Base-by-base conservation (phyloP, 2,888 invertebrate genomes). In the Aspidiotus destructor region DNA sequence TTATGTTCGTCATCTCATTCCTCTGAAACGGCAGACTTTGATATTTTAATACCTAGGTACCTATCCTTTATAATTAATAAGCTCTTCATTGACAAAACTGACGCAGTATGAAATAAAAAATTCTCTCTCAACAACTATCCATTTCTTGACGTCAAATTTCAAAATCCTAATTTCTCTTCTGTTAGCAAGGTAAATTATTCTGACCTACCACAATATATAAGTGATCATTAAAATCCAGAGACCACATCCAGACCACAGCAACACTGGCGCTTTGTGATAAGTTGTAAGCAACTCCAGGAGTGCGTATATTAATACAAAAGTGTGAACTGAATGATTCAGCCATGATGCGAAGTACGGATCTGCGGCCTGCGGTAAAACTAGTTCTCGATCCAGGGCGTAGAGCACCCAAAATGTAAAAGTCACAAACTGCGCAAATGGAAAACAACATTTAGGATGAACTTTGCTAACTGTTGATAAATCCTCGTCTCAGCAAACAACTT, bases 321-420 rank as follows among this genome's bases (percentile, higher is more conserved):
- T 92, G 78, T 95, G 95, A 85, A 92, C 86, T 3, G 89, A 81
- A 80, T 97, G 96, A 76, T 97, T 97, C 69, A 96, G 80, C 96
- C 95, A 96, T 62, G 80, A 77, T 8, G 97, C 96, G 75, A 95
- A 94, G 74, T 86, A 88, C 15, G 83, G 80, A 76, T 95, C 95
- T 73, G 96, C 77, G 41, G 83, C 85, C 76, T 84, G 85, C 0
- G 96, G 96, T 74, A 93, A 86, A 54, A 97, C 91, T 67, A 97
- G 79, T 77, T 94, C 93, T 73, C 96, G 84, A 76, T 97, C 92
- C 58, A 95, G 83, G 65, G 86, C 84, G 82, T 91, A 94, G 48
- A 97, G 80, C 0, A 84, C 83, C 96, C 96, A 97, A 77, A 96
- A 97, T 16, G 89, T 86, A 2, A 87, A 77, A 54, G 88, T 88